Conservation (phyloP, 2,797 vertebrate species). For the Myotis pilosus region DNA sequence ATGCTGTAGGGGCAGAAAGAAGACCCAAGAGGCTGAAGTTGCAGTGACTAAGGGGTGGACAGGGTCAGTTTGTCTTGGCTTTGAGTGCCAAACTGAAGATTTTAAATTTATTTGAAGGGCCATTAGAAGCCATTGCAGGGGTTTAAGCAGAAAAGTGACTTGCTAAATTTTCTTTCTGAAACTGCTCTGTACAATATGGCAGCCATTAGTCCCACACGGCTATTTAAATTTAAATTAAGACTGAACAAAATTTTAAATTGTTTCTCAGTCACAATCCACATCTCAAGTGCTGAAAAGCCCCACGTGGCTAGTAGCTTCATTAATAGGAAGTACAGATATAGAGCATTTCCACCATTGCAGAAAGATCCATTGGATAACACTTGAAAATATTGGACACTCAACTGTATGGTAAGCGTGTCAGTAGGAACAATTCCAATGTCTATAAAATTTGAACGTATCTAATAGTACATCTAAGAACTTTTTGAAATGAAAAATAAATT, state of each 20-base stretch:
- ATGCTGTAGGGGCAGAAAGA: neutral
- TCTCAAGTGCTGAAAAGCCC: neutral
- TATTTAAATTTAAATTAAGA: neutral
- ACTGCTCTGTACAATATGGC: neutral
- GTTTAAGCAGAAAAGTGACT: neutral
- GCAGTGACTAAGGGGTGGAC: neutral
- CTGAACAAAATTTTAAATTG: neutral
- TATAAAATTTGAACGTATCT: neutral
- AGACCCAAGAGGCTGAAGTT: neutral
- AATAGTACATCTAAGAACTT: neutral
- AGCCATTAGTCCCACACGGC: neutral
- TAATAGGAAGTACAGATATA: neutral
- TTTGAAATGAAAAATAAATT: neutral
- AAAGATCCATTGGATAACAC: neutral
- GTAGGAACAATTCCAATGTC: neutral
- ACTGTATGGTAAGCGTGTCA: neutral
- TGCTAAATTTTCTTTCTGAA: neutral
- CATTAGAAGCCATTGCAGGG: neutral
- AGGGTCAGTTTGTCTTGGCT: neutral
- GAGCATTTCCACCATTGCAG: neutral
- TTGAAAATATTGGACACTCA: neutral
- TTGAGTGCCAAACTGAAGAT: neutral
- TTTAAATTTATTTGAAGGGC: neutral
- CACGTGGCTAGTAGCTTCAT: neutral
- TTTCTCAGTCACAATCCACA: neutral